A percentile compares a stretch with the other conserved stretches of the same genome.
These are phyloP conservation scores for Neoarius graeffei DNA, from an alignment of 2,113 vertebrate species.

Conservation along the genomic window DNA sequence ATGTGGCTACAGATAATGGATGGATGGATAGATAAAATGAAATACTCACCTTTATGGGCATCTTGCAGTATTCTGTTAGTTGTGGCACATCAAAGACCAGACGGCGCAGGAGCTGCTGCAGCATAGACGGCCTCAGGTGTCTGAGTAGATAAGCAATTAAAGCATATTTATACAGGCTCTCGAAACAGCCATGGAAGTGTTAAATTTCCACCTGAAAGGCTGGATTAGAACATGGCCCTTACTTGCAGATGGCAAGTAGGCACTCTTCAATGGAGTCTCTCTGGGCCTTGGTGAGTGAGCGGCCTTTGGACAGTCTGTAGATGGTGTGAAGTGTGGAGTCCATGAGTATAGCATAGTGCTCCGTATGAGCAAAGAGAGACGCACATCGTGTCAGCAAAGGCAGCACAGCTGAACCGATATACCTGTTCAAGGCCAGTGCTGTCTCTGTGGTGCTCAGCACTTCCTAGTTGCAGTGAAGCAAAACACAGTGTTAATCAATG, in stretches of 20 bases:
- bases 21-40: neutral
- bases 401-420: conserved; percentile 90
- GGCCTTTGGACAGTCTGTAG: conserved; percentile 93
- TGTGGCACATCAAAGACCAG: conserved; percentile 94
- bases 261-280: conserved; percentile 95
- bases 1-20: too few species aligned
- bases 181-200: neutral
- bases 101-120: conserved; percentile 91
- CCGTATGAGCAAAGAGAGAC: conserved; percentile 88
- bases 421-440: conserved; percentile 90
- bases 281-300: conserved; percentile 95
- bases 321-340: conserved; percentile 94
- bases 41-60: conserved; percentile 85
- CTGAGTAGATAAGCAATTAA: conserved; percentile 63
- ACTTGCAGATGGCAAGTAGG: conserved; percentile 93
- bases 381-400: conserved; percentile 93
- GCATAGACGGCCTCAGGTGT: conserved; percentile 91
- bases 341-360: conserved; percentile 84
- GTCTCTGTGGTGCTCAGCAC: conserved; percentile 90
- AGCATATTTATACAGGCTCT: neutral
- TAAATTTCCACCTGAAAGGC: neutral
- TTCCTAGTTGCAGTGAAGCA: conserved; percentile 73
- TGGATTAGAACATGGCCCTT: conserved; percentile 59
- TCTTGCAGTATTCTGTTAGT: conserved; percentile 92
- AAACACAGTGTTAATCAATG: neutral